Evolutionary conservation across 2,888 invertebrate species (phyloP).

Genomic region (Girardia tigrina): DNA sequence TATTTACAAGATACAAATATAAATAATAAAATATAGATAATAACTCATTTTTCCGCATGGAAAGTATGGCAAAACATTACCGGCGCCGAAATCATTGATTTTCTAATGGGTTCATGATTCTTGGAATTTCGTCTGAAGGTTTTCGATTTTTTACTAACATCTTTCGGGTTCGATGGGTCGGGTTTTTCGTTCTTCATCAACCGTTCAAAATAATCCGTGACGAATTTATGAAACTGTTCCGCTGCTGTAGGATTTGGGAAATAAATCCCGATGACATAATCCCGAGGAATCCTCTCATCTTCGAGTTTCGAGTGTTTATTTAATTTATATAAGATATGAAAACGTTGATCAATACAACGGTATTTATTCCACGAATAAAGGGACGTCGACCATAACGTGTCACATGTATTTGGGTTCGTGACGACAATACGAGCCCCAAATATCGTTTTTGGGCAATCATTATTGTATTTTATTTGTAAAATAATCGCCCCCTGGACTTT

Average conservation of each 20-base stretch:
- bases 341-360: neutral
- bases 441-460: neutral
- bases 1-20: too few species aligned
- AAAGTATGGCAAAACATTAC: neutral
- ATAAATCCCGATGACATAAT: neutral
- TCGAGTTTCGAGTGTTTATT: neutral
- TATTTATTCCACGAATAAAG: neutral
- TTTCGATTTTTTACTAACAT: neutral
- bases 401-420: neutral
- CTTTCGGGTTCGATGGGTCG: neutral
- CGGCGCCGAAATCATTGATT: neutral
- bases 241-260: neutral
- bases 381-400: constrained; percentile 4
- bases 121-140: neutral
- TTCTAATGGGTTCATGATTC: neutral
- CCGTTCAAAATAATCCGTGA: neutral
- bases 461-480: neutral
- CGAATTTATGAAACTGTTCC: neutral
- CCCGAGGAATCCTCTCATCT: neutral
- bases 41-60: neutral
- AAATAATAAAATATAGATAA: too few species aligned
- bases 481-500: neutral
- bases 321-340: neutral
- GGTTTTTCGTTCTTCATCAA: neutral
- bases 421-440: neutral